phyloP scores from a whole-genome alignment of 2,797 vertebrate species.

The Clarias fuscus region DNA sequence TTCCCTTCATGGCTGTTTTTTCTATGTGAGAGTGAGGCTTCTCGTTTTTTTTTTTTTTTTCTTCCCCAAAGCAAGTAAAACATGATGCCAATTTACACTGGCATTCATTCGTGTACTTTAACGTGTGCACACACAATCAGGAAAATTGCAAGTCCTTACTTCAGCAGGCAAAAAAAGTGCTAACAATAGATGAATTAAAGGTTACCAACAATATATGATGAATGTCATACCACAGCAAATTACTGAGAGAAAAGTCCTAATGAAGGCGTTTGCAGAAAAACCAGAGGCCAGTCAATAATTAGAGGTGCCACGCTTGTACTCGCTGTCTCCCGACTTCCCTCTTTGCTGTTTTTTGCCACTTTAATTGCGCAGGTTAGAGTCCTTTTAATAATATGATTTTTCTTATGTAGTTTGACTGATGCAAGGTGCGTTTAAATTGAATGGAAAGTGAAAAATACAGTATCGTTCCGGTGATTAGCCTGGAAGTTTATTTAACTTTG shows the following conservation, averaged over 20 bases:
- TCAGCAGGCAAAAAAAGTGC: slow-evolving; percentile 83
- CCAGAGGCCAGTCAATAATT: slow-evolving; percentile 77
- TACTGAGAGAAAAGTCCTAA: slow-evolving; percentile 76
- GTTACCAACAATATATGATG: slow-evolving; percentile 80
- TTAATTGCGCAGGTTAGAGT: slow-evolving; percentile 78
- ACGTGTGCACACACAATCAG: not conserved
- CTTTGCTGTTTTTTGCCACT: slow-evolving; percentile 59
- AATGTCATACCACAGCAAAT: slow-evolving; percentile 83
- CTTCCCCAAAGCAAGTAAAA: slow-evolving; percentile 28
- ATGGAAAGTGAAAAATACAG: not conserved
- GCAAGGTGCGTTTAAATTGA: slow-evolving; percentile 19
- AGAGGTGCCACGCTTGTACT: slow-evolving; percentile 64
- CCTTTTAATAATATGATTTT: slow-evolving; percentile 17
- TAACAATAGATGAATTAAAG: slow-evolving; percentile 93
- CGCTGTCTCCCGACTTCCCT: slow-evolving; percentile 58
- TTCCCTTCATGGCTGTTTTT: not conserved
- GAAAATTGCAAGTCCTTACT: slow-evolving; percentile 61
- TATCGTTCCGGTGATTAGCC: slow-evolving; percentile 8
- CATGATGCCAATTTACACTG: slow-evolving; percentile 66
- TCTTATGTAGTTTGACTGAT: slow-evolving; percentile 27
- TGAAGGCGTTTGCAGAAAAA: slow-evolving; percentile 64
- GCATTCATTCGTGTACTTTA: slow-evolving; percentile 26
- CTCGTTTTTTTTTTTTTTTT: not conserved
- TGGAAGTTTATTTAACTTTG: not conserved
- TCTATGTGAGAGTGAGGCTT: not conserved